These are phyloP conservation scores for Cantharis nigra DNA, from an alignment of 2,888 invertebrate species.

Conservation along the genomic window DNA sequence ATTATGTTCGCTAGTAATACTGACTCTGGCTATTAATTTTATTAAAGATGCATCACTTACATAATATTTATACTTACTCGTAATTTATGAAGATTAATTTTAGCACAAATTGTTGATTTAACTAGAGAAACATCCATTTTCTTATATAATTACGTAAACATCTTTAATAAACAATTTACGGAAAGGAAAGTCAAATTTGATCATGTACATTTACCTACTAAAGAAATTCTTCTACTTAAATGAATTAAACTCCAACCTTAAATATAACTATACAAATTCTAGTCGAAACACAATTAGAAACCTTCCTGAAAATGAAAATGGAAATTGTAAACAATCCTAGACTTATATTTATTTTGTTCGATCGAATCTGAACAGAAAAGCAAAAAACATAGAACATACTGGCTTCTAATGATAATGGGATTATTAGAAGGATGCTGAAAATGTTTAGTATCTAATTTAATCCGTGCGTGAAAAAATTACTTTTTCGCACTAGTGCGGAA, in stretches of 20 bases:
- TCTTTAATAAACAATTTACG: background rate
- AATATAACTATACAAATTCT: background rate
- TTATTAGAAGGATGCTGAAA: too few species aligned
- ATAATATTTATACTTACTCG: background rate
- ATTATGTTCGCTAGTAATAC: background rate
- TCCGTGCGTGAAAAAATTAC: too few species aligned
- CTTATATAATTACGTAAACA: background rate
- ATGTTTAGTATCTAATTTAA: too few species aligned
- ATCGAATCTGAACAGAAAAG: too few species aligned
- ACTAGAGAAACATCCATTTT: background rate
- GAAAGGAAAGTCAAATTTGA: background rate
- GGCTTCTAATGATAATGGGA: too few species aligned
- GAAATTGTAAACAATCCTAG: too few species aligned
- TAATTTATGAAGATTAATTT: conserved; percentile 2
- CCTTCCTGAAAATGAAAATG: background rate
- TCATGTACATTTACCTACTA: background rate
- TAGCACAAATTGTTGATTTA: background rate
- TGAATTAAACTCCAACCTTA: background rate
- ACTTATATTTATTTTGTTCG: too few species aligned
- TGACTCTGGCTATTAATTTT: background rate
- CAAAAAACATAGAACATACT: too few species aligned
- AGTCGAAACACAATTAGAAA: background rate
- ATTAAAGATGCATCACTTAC: background rate
- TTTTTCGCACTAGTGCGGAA: too few species aligned
- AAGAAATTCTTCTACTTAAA: background rate